phyloP scores from a whole-genome alignment of 2,113 vertebrate genomes.

The Anser brachyrhynchus region DNA sequence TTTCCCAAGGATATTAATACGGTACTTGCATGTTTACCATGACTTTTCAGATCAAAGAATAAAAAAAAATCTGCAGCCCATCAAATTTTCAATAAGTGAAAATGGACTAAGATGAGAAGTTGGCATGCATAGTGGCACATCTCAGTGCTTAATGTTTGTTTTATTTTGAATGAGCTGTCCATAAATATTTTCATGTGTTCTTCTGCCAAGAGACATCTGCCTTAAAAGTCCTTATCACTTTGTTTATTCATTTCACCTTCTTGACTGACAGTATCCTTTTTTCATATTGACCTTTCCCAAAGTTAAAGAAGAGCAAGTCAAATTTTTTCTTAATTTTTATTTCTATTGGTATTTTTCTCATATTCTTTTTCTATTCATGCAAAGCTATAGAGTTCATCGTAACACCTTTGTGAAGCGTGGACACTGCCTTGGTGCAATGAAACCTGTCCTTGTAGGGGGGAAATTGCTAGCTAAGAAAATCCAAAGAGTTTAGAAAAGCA shows the following conservation, averaged over 20 bases:
- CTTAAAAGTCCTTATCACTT: constrained; percentile 35
- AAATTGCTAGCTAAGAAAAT: not conserved
- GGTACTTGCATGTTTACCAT: not conserved
- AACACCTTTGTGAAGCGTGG: not conserved
- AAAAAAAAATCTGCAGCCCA: not conserved
- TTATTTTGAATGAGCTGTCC: constrained; percentile 31
- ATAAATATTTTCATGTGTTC: constrained; percentile 38
- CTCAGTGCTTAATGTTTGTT: constrained; percentile 35
- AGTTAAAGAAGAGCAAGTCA: not conserved
- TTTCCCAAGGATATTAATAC: not conserved
- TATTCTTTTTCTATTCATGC: not conserved
- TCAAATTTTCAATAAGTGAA: not conserved
- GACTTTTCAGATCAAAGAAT: not conserved
- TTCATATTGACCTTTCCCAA: not conserved
- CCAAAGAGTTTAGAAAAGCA: not conserved
- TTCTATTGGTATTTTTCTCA: not conserved
- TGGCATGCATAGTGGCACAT: not conserved
- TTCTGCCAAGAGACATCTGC: constrained; percentile 39
- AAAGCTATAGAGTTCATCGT: not conserved
- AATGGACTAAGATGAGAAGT: not conserved
- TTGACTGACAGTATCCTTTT: constrained; percentile 18
- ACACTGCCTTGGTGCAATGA: not conserved
- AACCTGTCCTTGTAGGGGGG: not conserved
- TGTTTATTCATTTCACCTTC: constrained; percentile 7
- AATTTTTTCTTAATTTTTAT: not conserved